These are phyloP conservation scores for Eupsittula cactorum DNA, from an alignment of 2,113 vertebrate species.

Conservation along the genomic window DNA sequence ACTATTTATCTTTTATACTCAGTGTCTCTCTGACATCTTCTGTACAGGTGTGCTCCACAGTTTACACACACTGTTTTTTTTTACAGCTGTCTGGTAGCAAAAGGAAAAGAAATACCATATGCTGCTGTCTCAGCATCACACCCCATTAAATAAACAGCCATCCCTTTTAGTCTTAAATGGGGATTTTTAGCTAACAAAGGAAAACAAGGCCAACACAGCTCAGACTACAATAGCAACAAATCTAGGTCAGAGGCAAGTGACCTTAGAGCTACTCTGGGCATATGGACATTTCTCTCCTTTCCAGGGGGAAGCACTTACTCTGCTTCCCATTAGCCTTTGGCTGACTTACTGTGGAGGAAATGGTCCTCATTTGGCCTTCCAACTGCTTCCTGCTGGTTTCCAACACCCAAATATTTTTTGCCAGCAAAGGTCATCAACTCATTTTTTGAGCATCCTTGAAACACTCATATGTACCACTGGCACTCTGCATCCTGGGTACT, in stretches of 20 bases:
- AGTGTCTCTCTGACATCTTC: background rate
- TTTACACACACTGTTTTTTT: background rate
- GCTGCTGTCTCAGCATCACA: background rate
- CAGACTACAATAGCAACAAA: conserved; percentile 25
- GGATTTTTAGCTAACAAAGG: conserved; percentile 31
- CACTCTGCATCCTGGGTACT: rapidly evolving
- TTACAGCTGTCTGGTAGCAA: background rate
- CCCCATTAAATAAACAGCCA: conserved; percentile 4
- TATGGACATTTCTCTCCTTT: background rate
- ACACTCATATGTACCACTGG: rapidly evolving
- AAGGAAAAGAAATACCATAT: conserved; percentile 1
- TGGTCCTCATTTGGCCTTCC: background rate
- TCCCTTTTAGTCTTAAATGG: background rate
- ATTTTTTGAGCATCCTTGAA: background rate
- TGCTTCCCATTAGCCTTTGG: background rate
- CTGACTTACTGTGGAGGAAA: background rate
- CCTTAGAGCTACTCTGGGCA: background rate
- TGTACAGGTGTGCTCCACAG: background rate
- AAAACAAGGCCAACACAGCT: conserved; percentile 20
- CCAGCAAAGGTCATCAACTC: background rate
- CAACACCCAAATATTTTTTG: background rate
- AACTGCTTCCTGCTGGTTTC: background rate
- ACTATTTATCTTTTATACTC: background rate
- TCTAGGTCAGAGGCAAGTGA: conserved; percentile 14
- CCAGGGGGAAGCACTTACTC: background rate